A percentile compares a stretch with the other conserved stretches of the same genome.
phyloP scores from a whole-genome alignment of 2,797 vertebrate genomes.

The Myotis myotis region DNA sequence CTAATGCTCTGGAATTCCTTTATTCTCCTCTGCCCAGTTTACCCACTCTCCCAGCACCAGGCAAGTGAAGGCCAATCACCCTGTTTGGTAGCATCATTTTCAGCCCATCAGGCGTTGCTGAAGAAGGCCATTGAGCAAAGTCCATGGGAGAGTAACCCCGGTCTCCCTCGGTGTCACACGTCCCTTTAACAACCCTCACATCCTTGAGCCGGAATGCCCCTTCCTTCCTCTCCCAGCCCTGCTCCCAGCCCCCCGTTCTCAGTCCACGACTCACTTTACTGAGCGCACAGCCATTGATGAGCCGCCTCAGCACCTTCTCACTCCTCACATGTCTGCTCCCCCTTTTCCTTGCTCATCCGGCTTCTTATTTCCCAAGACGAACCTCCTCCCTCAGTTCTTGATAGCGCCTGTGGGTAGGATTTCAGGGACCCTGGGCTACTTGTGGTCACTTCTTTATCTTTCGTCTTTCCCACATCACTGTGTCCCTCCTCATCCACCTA shows the following conservation, averaged over 20 bases:
- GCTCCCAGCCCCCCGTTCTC: neutral
- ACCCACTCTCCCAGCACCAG: neutral
- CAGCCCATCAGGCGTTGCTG: neutral
- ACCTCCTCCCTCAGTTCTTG: neutral
- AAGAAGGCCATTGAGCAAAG: neutral
- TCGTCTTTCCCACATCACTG: neutral
- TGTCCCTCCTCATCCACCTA: neutral
- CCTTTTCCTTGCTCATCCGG: neutral
- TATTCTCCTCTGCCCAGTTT: neutral
- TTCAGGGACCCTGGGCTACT: neutral
- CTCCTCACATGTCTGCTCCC: neutral
- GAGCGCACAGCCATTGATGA: neutral
- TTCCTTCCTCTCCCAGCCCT: neutral
- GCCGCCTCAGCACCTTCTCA: neutral
- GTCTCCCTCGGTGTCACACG: neutral
- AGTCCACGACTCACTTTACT: neutral
- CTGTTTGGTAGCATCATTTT: neutral
- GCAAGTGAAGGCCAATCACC: neutral
- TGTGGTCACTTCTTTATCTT: neutral
- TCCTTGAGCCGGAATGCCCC: too few relatives aligned
- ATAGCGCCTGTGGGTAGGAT: neutral
- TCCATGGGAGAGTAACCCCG: neutral
- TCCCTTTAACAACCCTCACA: accelerated
- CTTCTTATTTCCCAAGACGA: neutral
- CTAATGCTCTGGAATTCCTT: neutral